Conservation (phyloP, 37 sponge, comb jelly and placozoan genomes). For the Lycopodina hypogea region DNA sequence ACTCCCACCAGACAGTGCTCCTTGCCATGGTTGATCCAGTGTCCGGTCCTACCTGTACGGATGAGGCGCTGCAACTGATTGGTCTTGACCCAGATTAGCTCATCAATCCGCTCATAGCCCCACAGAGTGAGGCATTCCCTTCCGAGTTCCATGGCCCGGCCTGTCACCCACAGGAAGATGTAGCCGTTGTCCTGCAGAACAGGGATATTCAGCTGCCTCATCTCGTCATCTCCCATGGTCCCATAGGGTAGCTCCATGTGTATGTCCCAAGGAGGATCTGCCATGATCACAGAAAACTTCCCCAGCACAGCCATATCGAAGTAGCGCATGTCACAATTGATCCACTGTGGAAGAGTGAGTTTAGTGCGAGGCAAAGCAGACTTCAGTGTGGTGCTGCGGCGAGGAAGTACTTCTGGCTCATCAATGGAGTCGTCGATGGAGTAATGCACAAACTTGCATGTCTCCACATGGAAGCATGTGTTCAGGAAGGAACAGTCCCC, state of each 20-base stretch:
- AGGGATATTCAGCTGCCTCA: slow-evolving; percentile 86
- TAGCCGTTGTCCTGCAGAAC: slow-evolving; percentile 89
- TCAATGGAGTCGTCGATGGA: slow-evolving; percentile 70
- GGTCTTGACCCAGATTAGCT: slow-evolving; percentile 95
- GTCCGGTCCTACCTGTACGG: slow-evolving; percentile 93
- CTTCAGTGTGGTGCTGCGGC: not conserved
- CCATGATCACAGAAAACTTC: slow-evolving; percentile 96
- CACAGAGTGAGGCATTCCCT: slow-evolving; percentile 88
- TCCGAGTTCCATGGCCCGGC: slow-evolving; percentile 95
- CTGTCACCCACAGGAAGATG: slow-evolving; percentile 98
- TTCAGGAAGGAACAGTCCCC: slow-evolving; percentile 99
- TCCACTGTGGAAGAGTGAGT: slow-evolving; percentile 84
- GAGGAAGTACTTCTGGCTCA: slow-evolving; percentile 26
- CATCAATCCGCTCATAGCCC: slow-evolving; percentile 92
- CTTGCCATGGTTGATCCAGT: slow-evolving; percentile 98
- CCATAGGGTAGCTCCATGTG: slow-evolving; percentile 99
- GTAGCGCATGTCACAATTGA: slow-evolving; percentile 83
- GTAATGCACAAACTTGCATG: slow-evolving; percentile 98
- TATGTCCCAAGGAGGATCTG: slow-evolving; percentile 99
- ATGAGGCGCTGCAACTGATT: slow-evolving; percentile 96
- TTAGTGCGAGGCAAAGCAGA: slow-evolving; percentile 24
- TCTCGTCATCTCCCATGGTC: slow-evolving; percentile 97
- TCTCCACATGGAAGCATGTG: slow-evolving; percentile 95
- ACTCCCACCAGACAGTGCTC: slow-evolving; percentile 97
- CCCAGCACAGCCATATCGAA: slow-evolving; percentile 73